phyloP scores from a whole-genome alignment of 1,140 invertebrate species.

The Brachionus koreanus region DNA sequence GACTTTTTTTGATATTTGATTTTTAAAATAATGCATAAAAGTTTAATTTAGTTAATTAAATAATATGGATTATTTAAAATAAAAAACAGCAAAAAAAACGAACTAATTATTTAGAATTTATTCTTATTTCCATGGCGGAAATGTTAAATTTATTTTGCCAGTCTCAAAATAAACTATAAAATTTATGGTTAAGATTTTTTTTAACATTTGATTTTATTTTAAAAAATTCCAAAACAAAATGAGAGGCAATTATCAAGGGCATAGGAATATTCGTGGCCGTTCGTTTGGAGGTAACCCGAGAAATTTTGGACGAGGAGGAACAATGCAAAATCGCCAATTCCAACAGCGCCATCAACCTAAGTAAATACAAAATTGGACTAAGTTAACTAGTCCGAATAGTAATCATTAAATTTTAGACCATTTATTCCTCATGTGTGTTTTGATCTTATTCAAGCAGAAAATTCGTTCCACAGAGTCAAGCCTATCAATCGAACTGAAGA shows the following conservation, averaged over 20 bases:
- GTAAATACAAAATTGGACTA: background rate
- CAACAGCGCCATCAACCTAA: constrained; percentile 7
- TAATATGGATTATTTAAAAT: no score
- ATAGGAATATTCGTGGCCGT: background rate
- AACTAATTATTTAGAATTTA: no score
- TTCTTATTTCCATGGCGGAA: background rate
- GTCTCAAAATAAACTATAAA: background rate
- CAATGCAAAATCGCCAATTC: background rate
- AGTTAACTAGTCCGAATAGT: background rate
- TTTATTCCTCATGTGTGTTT: background rate
- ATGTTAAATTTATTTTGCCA: background rate
- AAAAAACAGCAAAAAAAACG: no score
- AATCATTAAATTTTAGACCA: constrained; percentile 25
- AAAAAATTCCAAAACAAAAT: background rate
- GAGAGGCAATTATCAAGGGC: background rate
- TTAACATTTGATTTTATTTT: background rate
- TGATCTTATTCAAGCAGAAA: constrained; percentile 20
- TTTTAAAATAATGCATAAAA: no score
- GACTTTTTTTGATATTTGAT: no score
- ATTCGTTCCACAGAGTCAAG: constrained; percentile 1
- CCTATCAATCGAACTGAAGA: background rate
- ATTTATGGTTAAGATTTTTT: background rate
- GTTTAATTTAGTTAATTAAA: no score
- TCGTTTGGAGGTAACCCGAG: background rate
- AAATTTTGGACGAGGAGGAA: background rate